phyloP scores from a whole-genome alignment of 1,140 invertebrate genomes.

The Cyclargus thomasi region DNA sequence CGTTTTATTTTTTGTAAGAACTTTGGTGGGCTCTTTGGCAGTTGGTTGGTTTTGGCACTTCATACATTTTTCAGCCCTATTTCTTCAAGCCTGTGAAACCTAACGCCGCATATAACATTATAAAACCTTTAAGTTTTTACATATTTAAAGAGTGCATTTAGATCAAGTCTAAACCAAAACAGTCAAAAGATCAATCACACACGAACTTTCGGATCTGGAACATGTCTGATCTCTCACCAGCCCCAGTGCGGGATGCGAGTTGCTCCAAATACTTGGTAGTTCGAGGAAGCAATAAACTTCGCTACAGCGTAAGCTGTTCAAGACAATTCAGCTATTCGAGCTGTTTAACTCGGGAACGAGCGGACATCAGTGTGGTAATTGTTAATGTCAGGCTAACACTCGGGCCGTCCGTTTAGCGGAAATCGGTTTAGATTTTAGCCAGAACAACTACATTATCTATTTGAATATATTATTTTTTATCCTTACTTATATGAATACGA shows the following conservation, averaged over 20 bases:
- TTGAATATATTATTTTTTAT: too few relatives aligned
- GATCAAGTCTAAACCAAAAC: background rate
- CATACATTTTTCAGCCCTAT: too few relatives aligned
- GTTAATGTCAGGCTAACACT: background rate
- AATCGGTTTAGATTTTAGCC: too few relatives aligned
- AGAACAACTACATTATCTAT: too few relatives aligned
- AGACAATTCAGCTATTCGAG: conserved; percentile 2
- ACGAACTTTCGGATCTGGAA: background rate
- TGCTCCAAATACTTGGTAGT: background rate
- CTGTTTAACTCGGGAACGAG: background rate
- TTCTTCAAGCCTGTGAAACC: too few relatives aligned
- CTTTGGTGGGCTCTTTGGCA: too few relatives aligned
- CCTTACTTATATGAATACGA: too few relatives aligned
- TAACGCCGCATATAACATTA: too few relatives aligned
- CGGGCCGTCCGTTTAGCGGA: background rate
- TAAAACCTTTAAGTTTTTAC: too few relatives aligned
- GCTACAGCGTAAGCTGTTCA: background rate
- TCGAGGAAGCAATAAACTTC: background rate
- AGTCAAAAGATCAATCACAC: background rate
- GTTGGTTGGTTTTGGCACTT: too few relatives aligned
- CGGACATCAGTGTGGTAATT: background rate
- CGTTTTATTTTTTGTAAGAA: too few relatives aligned
- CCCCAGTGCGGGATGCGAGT: background rate
- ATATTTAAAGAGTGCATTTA: too few relatives aligned
- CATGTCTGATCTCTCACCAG: background rate